Evolutionary conservation across 2,888 invertebrate species (phyloP).

Genomic region (Athalia rosae): DNA sequence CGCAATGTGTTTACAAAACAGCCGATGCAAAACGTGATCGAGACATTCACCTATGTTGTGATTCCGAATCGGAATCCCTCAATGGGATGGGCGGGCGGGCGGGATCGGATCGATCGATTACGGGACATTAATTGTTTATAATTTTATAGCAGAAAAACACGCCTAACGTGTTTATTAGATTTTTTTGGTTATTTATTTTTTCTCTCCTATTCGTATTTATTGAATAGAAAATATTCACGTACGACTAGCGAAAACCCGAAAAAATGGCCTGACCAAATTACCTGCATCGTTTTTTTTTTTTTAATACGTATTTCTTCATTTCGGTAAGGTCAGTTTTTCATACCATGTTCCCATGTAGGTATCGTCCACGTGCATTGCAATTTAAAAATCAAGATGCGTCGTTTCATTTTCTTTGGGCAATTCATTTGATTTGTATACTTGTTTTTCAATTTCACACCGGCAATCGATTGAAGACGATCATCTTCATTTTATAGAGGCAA

Average conservation of each 20-base stretch:
- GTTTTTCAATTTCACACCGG: not conserved
- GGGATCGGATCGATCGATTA: too few relatives aligned
- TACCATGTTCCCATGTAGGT: too few relatives aligned
- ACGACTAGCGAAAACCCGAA: not conserved
- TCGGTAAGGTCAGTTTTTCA: too few relatives aligned
- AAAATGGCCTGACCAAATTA: too few relatives aligned
- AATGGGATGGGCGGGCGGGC: not conserved
- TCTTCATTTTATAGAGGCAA: not conserved
- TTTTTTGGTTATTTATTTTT: not conserved
- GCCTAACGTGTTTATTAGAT: not conserved
- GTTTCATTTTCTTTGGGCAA: too few relatives aligned
- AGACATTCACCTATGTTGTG: constrained; percentile 35
- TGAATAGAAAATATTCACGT: not conserved
- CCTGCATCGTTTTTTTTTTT: too few relatives aligned
- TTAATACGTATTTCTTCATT: too few relatives aligned
- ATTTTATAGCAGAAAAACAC: too few relatives aligned
- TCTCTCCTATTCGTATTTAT: not conserved
- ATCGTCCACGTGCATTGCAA: too few relatives aligned
- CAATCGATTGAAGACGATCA: not conserved
- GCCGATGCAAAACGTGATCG: constrained; percentile 37
- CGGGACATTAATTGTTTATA: too few relatives aligned
- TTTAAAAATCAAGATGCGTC: too few relatives aligned
- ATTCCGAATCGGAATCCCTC: not conserved
- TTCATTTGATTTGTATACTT: not conserved
- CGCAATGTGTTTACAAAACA: constrained; percentile 46